These are phyloP conservation scores for Synodontis membranacea DNA, from an alignment of 2,113 vertebrate species.

Conservation along the genomic window DNA sequence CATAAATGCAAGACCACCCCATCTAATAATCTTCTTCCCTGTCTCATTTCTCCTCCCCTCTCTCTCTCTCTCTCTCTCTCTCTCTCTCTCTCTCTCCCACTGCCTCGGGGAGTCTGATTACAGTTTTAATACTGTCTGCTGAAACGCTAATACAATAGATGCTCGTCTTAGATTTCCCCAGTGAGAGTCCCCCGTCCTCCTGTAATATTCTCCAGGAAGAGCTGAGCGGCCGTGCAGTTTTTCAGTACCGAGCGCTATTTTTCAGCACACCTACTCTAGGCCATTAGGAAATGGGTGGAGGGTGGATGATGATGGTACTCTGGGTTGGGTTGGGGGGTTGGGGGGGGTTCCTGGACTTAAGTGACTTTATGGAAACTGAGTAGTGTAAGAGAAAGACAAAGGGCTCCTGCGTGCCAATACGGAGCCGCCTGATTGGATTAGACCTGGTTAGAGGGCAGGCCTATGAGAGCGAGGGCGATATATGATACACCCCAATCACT, in stretches of 20 bases:
- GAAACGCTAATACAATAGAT: slow-evolving; percentile 66
- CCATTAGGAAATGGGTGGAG: neutral
- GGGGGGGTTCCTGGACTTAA: slow-evolving; percentile 25
- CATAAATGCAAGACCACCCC: slow-evolving; percentile 4
- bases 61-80: slow-evolving; percentile 7
- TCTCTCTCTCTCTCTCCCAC: neutral
- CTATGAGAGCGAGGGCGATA: slow-evolving; percentile 3
- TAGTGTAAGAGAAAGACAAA: slow-evolving; percentile 8
- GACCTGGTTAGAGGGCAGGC: neutral
- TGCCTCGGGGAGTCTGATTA: slow-evolving; percentile 62
- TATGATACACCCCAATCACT: slow-evolving; percentile 26
- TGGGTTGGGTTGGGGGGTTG: neutral
- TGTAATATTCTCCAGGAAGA: slow-evolving; percentile 35
- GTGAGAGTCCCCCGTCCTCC: slow-evolving; percentile 50
- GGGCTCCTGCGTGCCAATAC: neutral
- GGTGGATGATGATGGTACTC: neutral
- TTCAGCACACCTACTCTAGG: slow-evolving; percentile 29
- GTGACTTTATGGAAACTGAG: slow-evolving; percentile 34
- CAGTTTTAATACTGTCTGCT: slow-evolving; percentile 65
- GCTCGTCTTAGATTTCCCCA: slow-evolving; percentile 70
- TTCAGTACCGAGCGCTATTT: slow-evolving; percentile 13
- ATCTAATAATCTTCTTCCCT: slow-evolving; percentile 9
- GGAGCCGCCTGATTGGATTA: slow-evolving; percentile 35
- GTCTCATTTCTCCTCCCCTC: slow-evolving; percentile 18
- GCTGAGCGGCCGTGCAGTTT: neutral